These are phyloP conservation scores for Callyntrura sp. DNA, from an alignment of 2,888 invertebrate genomes.

Conservation along the genomic window DNA sequence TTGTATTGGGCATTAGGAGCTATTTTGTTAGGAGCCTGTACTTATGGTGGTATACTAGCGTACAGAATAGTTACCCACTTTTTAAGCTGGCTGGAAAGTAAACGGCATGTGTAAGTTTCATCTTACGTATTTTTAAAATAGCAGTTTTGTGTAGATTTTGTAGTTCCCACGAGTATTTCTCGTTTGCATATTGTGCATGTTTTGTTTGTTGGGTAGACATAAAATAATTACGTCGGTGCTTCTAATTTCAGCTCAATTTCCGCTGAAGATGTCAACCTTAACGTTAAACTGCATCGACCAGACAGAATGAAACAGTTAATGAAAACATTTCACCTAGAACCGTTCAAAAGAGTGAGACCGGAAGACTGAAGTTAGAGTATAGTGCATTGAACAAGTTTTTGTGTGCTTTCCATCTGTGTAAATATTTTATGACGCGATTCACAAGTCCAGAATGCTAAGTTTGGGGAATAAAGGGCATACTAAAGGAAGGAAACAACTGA, in stretches of 20 bases:
- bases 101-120: constrained; percentile 68
- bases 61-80: constrained; percentile 63
- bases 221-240: too few relatives aligned
- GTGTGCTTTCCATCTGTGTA: neutral
- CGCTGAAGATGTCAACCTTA: constrained; percentile 66
- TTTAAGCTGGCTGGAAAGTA: constrained; percentile 63
- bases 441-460: neutral
- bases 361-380: constrained; percentile 61
- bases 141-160: neutral
- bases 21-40: neutral
- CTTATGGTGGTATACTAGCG: constrained; percentile 38
- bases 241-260: constrained; percentile 56
- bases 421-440: constrained; percentile 27
- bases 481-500: too few relatives aligned
- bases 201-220: too few relatives aligned
- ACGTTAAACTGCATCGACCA: constrained; percentile 65
- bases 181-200: neutral
- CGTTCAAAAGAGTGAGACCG: constrained; percentile 60
- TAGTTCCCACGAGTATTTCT: neutral
- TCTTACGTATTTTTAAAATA: constrained; percentile 6
- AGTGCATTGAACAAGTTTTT: too few relatives aligned
- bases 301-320: constrained; percentile 68
- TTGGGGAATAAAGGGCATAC: neutral
- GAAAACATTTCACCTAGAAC: constrained; percentile 68
- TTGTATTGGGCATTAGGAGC: constrained; percentile 61